These are phyloP conservation scores for Tursiops truncatus DNA, from an alignment of 2,113 vertebrate genomes.

Conservation along the genomic window DNA sequence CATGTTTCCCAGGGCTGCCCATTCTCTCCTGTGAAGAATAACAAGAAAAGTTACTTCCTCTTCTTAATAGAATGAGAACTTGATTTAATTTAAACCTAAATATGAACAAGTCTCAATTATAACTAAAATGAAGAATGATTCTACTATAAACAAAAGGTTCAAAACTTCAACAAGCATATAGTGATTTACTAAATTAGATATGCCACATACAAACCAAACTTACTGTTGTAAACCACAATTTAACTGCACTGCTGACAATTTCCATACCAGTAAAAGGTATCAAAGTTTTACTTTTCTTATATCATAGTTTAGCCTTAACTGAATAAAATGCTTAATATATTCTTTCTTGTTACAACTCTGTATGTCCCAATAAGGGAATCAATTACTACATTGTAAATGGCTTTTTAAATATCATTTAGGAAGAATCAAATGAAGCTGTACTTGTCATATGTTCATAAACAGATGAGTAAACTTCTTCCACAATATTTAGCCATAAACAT, in stretches of 20 bases:
- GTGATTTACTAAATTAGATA: neutral
- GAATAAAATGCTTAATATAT: neutral
- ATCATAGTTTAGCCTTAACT: neutral
- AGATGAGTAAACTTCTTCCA: conserved; percentile 20
- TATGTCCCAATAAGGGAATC: neutral
- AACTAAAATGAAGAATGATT: conserved; percentile 39
- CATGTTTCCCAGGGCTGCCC: conserved; percentile 94
- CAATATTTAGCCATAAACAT: conserved; percentile 42
- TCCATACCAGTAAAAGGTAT: neutral
- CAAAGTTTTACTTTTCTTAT: neutral
- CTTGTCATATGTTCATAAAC: conserved; percentile 22
- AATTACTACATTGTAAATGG: neutral
- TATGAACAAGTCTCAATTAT: neutral
- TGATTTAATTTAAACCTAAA: neutral
- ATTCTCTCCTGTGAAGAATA: conserved; percentile 91
- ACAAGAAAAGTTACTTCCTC: conserved; percentile 28
- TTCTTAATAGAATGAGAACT: neutral
- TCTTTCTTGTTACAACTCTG: conserved; percentile 1
- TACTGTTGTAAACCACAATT: neutral
- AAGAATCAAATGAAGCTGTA: conserved; percentile 36
- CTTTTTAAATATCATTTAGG: conserved; percentile 9
- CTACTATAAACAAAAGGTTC: neutral
- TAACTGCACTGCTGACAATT: neutral
- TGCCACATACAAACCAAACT: neutral
- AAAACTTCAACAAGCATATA: neutral